These are phyloP conservation scores for Alces alces DNA, from an alignment of 2,113 vertebrate species.

Conservation along the genomic window DNA sequence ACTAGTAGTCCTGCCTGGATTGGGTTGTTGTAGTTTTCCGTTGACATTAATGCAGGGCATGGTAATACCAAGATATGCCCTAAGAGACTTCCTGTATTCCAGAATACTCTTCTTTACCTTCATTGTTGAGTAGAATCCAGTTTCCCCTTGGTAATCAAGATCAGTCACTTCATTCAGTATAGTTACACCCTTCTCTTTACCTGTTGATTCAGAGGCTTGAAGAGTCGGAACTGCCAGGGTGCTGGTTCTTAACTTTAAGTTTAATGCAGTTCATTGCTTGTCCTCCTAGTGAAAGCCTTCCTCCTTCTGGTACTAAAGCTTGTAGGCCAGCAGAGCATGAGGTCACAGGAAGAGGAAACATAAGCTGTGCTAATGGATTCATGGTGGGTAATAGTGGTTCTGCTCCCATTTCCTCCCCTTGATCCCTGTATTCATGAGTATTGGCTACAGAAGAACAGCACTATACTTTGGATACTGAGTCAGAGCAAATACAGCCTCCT, in stretches of 20 bases:
- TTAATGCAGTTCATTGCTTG: background rate
- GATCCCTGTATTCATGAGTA: background rate
- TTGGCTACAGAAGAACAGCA: background rate
- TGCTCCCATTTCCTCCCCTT: background rate
- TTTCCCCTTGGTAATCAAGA: background rate
- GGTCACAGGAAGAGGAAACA: background rate
- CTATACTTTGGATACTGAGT: background rate
- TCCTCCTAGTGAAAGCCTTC: background rate
- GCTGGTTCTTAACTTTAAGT: background rate
- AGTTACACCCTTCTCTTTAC: background rate
- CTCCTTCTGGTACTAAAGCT: background rate
- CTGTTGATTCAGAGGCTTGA: background rate
- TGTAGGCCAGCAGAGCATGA: background rate
- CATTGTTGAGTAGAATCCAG: background rate
- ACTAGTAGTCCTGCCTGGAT: background rate
- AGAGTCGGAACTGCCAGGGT: background rate
- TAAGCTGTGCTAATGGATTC: background rate
- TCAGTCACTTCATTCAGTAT: background rate
- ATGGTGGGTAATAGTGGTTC: background rate
- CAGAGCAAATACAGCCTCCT: background rate
- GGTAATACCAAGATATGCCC: background rate
- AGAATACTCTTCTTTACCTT: background rate
- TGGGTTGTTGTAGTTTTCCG: background rate
- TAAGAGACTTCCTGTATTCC: background rate
- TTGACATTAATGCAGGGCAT: background rate